These are phyloP conservation scores for Yasuhikotakia modesta DNA, from an alignment of 2,797 vertebrate species.

Conservation along the genomic window DNA sequence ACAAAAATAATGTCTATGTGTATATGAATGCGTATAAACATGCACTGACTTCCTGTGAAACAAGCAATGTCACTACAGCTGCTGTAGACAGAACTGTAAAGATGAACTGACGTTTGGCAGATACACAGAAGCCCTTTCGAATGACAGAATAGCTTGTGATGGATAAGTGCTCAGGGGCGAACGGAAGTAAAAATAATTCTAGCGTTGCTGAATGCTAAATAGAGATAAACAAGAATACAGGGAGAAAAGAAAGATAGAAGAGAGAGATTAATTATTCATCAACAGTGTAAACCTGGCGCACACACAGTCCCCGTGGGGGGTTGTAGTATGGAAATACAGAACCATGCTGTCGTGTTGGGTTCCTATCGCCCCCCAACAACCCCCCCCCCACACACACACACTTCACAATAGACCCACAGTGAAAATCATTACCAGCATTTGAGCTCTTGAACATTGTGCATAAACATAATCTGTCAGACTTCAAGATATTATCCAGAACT, in stretches of 20 bases:
- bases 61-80: constrained; percentile 21
- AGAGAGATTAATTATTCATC: constrained; percentile 37
- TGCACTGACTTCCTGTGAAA: constrained; percentile 9
- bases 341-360: constrained; percentile 27
- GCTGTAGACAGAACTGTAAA: background rate
- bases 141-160: constrained; percentile 32
- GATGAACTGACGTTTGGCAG: constrained; percentile 20
- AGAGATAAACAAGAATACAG: constrained; percentile 12
- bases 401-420: constrained; percentile 4
- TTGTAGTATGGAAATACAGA: constrained; percentile 24
- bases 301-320: constrained; percentile 9
- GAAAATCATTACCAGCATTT: background rate
- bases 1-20: background rate
- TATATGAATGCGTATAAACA: background rate
- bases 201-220: background rate
- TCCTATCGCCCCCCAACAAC: constrained; percentile 6
- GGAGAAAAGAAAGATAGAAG: constrained; percentile 10
- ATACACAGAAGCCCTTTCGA: constrained; percentile 3
- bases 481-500: background rate
- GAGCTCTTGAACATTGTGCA: background rate
- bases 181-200: background rate
- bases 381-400: background rate
- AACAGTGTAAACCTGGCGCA: constrained; percentile 14
- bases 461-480: background rate
- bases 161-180: constrained; percentile 7